Evolutionary conservation across 1,140 invertebrate species (phyloP).

Genomic region (Camponotus pennsylvanicus): DNA sequence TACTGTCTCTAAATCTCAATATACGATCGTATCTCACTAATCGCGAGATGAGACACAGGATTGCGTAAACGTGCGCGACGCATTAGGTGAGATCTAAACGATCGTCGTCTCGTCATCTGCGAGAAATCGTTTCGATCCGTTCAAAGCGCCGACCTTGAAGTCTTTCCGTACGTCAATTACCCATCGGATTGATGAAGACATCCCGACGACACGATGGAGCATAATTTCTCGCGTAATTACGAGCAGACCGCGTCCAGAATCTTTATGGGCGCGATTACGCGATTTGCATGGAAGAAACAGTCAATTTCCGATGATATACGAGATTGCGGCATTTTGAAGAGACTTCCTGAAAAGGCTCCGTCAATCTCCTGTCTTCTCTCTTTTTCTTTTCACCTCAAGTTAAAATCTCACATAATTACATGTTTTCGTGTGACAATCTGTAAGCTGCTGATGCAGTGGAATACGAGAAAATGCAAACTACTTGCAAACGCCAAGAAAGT

Average conservation of each 20-base stretch:
- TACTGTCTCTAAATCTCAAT: slow-evolving; percentile 76
- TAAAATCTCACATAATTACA: slow-evolving; percentile 23
- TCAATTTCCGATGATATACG: background rate
- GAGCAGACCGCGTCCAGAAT: background rate
- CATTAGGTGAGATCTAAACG: no score
- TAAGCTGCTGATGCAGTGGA: background rate
- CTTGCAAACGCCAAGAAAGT: background rate
- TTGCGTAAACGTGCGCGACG: no score
- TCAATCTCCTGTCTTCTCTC: background rate
- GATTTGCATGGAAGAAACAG: slow-evolving; percentile 25
- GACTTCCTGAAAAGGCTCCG: background rate
- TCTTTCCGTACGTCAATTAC: slow-evolving; percentile 20
- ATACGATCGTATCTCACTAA: slow-evolving; percentile 34
- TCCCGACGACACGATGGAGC: background rate
- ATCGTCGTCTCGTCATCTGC: background rate
- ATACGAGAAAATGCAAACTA: background rate
- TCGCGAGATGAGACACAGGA: background rate
- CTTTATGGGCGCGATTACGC: slow-evolving; percentile 14
- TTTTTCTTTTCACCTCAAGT: background rate
- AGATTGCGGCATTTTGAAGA: background rate
- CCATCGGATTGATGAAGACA: slow-evolving; percentile 47
- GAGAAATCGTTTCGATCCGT: slow-evolving; percentile 46
- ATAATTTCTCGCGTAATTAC: slow-evolving; percentile 39
- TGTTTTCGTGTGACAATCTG: background rate
- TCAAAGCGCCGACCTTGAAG: slow-evolving; percentile 35